Conservation (phyloP, 2,113 vertebrate genomes). For the Zosterops japonicus region DNA sequence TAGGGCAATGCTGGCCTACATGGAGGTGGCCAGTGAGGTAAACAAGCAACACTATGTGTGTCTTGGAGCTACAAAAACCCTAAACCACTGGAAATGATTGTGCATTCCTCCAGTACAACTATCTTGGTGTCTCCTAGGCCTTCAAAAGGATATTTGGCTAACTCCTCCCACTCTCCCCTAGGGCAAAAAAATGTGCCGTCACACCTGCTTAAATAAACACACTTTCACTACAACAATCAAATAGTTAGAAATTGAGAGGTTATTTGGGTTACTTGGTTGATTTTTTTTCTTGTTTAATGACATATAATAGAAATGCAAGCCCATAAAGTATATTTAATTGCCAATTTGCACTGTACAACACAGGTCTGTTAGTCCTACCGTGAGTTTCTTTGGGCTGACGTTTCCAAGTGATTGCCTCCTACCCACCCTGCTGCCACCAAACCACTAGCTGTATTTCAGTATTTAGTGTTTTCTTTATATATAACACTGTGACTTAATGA, state of each 20-base stretch:
- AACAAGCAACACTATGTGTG: not conserved
- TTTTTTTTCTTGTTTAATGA: not conserved
- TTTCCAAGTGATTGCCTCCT: slow-evolving; percentile 32
- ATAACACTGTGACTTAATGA: slow-evolving; percentile 19
- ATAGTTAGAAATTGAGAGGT: not conserved
- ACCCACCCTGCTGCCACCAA: slow-evolving; percentile 15
- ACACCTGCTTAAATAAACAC: not conserved
- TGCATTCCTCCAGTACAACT: not conserved
- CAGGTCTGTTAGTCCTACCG: not conserved
- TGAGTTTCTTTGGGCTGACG: not conserved
- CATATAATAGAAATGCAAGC: not conserved
- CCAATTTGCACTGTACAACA: not conserved
- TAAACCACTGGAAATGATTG: not conserved
- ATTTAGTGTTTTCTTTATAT: slow-evolving; percentile 14
- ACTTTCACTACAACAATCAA: not conserved
- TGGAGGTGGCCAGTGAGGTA: not conserved
- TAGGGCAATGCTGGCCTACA: not conserved
- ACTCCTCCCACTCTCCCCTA: not conserved
- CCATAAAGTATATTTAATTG: not conserved
- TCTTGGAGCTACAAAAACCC: not conserved
- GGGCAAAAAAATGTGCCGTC: not conserved
- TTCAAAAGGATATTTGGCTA: not conserved
- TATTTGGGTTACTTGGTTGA: not conserved
- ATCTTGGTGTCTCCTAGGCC: not conserved
- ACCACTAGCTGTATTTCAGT: slow-evolving; percentile 53